A percentile compares a stretch with the other conserved stretches of the same genome.
Conservation (phyloP, 2,888 invertebrate species). For the Perdita meconis region DNA sequence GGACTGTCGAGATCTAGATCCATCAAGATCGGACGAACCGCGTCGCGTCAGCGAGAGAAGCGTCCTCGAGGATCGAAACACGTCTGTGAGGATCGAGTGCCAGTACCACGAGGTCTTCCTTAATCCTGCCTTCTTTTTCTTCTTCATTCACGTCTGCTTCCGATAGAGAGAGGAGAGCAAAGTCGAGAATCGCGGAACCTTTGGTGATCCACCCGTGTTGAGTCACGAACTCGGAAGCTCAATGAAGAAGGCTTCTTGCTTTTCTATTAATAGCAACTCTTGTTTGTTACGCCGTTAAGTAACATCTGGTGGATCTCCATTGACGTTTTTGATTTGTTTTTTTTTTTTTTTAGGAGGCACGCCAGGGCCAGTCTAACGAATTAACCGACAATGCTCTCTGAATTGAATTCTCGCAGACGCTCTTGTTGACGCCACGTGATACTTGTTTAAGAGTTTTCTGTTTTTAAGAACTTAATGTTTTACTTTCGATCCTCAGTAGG, state of each 20-base stretch:
- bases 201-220: not conserved
- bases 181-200: not conserved
- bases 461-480: not conserved
- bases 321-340: not conserved
- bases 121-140: constrained; percentile 33
- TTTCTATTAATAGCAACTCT: not conserved
- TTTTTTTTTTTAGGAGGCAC: not conserved
- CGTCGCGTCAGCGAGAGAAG: constrained; percentile 22
- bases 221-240: not conserved
- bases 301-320: not conserved
- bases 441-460: constrained; percentile 62
- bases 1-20: not conserved
- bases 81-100: constrained; percentile 26
- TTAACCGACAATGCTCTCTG: constrained; percentile 7
- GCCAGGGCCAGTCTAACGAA: not conserved
- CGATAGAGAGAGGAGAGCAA: not conserved
- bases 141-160: constrained; percentile 13
- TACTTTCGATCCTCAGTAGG: not conserved
- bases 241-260: no score
- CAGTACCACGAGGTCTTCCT: constrained; percentile 64
- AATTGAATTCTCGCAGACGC: not conserved
- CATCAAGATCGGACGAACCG: not conserved
- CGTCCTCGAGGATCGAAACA: constrained; percentile 25
- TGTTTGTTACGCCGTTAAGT: not conserved
- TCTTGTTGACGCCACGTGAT: constrained; percentile 48